Base-by-base conservation (phyloP, 1,140 invertebrate genomes). In the Stratiolaelaps scimitus region DNA sequence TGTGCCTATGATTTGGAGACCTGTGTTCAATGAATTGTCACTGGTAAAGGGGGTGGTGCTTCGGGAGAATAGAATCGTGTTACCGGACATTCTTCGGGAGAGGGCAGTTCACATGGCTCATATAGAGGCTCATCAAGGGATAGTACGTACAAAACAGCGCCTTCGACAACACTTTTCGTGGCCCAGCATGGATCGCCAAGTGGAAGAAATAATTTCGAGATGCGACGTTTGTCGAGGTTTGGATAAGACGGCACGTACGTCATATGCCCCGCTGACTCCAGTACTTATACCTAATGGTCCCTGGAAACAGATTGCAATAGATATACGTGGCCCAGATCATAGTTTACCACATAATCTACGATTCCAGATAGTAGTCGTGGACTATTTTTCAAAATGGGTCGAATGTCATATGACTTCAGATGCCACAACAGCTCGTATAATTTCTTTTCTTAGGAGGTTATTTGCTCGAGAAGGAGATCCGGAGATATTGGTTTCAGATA, bases 301-400 rank as follows among this genome's bases (percentile, higher is more conserved):
- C 7, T 48, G 47, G 44, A 13, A 45, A 45, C 13, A n/a, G 44
- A 13, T n/a, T n/a, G n/a, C n/a, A n/a, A n/a, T n/a, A n/a, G n/a
- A n/a, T n/a, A n/a, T n/a, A n/a, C n/a, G n/a, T 45, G 44, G 44
- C 44, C 47, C 47, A 28, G 15, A 5, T 48, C 4, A 15, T 28
- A 7, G 5, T 19, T 28, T 45, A 45, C 13, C 13, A 19, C n/a
- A 19, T 45, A 13, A 19, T 13, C 13, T 13, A 13, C 44, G 44
- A 13, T 45, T 45, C 44, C 44, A 45, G 44, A 45, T 45, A 13
- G 47, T 48, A 19, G 47, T 48, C 4, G 15, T 48, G 15, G 47
- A 48, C 15, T 48, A 48, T 48, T 48, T 48, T 15, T 48, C 47
- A 48, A 48, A 48, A 48, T 48, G 47, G 47, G 47, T 48, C 7